phyloP scores from a whole-genome alignment of 2,888 invertebrate genomes.

The Frankliniella intonsa region DNA sequence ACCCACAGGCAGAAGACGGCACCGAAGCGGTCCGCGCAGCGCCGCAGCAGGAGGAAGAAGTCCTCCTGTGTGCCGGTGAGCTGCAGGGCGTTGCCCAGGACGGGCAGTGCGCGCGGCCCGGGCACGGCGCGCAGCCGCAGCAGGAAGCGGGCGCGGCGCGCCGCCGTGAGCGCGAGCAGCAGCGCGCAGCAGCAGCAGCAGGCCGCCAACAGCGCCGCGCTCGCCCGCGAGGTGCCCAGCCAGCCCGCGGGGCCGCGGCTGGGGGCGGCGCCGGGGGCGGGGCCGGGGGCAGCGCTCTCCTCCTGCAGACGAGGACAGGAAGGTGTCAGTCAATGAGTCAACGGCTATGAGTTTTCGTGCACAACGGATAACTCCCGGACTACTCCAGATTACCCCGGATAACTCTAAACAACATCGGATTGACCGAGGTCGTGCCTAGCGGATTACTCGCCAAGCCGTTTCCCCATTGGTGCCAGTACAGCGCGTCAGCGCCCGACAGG shows the following conservation, averaged over 20 bases:
- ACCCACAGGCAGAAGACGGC: conserved; percentile 46
- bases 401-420: no score
- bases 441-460: no score
- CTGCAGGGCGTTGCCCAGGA: conserved; percentile 46
- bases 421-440: no score
- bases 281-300: background rate
- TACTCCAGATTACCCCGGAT: no score
- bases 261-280: no score
- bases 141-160: conserved; percentile 4
- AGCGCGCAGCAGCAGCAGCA: background rate
- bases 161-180: background rate
- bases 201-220: background rate
- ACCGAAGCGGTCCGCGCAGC: conserved; percentile 44
- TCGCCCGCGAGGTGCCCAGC: background rate
- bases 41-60: conserved; percentile 43
- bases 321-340: no score
- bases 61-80: conserved; percentile 45
- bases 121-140: conserved; percentile 39
- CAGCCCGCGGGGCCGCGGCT: background rate
- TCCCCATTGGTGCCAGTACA: no score
- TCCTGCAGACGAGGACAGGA: background rate
- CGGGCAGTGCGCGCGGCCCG: conserved; percentile 43
- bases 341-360: no score
- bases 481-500: no score
- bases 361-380: no score